Base-by-base conservation (phyloP, 2,888 invertebrate genomes). In the Drosophila rubida region DNA sequence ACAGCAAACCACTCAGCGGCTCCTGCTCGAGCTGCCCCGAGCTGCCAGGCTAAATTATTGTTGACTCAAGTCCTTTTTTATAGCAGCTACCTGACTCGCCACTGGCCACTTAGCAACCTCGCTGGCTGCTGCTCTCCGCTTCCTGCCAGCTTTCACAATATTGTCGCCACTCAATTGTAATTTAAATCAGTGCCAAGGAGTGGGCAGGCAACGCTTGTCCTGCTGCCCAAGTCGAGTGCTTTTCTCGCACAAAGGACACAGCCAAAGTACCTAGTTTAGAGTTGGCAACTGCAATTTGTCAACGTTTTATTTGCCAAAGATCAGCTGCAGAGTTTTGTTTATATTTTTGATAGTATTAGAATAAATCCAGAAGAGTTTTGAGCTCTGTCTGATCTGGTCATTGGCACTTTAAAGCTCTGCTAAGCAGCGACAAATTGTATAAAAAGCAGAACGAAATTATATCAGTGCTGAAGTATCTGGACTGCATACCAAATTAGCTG, bases 81-180 rank as follows among this genome's bases (percentile, higher is more conserved):
- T 35, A 48, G 32, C 27, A 48, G 32, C n/a, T 61, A 37, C 58
- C 51, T 49, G 61, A 45, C 44, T 73, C 32, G 62, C 51, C 41
- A 53, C 42, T 65, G 71, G 73, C 75, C 84, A 80, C 81, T 82
- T 80, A 86, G 70, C 84, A 67, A 69, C 60, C 27, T 50, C 46
- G 51, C 65, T 58, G 14, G 54, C 46, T 57, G 53, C 60, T 53
- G 50, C 60, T 22, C 23, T 30, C 32, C 11, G 9, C 69, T 61
- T 39, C 51, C 37, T 42, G 50, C 63, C 41, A 54, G 62, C 75
- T 68, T 57, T 66, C 65, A 68, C 81, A 86, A 77, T 78, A 84
- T 84, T 84, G 87, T 81, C 85, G 83, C 86, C 82, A 83, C 85
- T 84, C 87, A 87, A 85, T 85, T 84, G 79, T 87, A 79, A 84